Evolutionary conservation across 2,113 vertebrate genomes (phyloP).

Genomic region (Cyanoderma ruficeps): DNA sequence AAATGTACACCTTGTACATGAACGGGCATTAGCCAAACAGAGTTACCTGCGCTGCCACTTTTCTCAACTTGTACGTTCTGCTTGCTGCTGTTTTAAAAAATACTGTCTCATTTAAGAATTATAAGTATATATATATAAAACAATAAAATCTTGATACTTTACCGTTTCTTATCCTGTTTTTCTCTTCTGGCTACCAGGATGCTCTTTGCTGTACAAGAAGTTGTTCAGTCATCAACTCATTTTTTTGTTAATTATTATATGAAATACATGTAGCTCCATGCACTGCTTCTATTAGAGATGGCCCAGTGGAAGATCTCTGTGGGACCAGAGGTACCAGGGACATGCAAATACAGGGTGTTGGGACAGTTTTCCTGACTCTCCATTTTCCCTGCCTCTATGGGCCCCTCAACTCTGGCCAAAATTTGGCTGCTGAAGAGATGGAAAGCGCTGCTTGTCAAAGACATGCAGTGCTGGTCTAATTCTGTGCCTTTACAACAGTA

Average conservation of each 20-base stretch:
- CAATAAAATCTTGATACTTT: constrained; percentile 79
- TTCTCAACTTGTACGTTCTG: constrained; percentile 72
- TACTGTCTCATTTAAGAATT: constrained; percentile 66
- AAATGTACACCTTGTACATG: constrained; percentile 72
- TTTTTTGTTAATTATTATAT: not conserved
- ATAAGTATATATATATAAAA: constrained; percentile 42
- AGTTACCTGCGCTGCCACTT: constrained; percentile 78
- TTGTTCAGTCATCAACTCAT: not conserved
- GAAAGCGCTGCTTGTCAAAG: not conserved
- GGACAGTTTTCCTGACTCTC: not conserved
- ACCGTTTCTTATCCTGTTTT: constrained; percentile 6
- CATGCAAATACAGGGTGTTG: not conserved
- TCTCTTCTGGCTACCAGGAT: not conserved
- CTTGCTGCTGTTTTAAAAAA: constrained; percentile 75
- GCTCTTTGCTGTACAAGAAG: not conserved
- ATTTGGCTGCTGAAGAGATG: not conserved
- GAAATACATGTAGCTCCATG: not conserved
- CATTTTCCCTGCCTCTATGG: not conserved
- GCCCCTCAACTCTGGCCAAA: not conserved
- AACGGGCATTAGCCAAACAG: constrained; percentile 87
- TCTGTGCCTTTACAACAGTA: not conserved
- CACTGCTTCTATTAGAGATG: not conserved
- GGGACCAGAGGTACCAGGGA: not conserved
- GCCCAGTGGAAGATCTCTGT: not conserved
- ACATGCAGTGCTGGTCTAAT: not conserved